Evolutionary conservation across 2,888 invertebrate genomes (phyloP).

Genomic region (Zootermopsis nevadensis): DNA sequence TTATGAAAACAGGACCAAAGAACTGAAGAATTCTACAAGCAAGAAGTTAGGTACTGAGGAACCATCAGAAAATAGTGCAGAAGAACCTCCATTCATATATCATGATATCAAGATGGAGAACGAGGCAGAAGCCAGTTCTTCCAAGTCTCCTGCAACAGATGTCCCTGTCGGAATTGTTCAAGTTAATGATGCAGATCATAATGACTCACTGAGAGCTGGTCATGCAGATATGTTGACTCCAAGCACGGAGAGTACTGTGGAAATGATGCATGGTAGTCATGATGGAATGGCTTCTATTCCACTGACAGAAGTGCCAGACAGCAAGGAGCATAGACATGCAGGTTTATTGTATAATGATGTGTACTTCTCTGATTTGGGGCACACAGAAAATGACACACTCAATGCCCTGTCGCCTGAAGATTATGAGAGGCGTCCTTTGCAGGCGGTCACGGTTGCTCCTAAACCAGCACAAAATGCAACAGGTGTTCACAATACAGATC

Average conservation of each 20-base stretch:
- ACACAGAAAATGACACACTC: constrained; percentile 30
- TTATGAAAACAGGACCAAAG: neutral
- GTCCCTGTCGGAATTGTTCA: neutral
- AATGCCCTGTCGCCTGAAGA: constrained; percentile 51
- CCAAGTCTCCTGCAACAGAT: neutral
- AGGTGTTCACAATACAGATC: constrained; percentile 45
- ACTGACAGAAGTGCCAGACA: neutral
- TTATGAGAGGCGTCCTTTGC: constrained; percentile 35
- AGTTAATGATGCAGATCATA: neutral
- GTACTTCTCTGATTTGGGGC: constrained; percentile 5
- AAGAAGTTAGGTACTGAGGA: neutral
- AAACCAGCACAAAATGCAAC: constrained; percentile 55
- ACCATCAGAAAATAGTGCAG: constrained; percentile 6
- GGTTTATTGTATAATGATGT: neutral
- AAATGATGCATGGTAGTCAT: neutral
- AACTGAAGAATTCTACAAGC: neutral
- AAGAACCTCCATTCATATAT: neutral
- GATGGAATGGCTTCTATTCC: neutral
- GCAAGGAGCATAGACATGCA: neutral
- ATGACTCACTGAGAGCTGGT: neutral
- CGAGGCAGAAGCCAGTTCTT: neutral
- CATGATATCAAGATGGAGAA: neutral
- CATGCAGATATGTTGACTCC: neutral
- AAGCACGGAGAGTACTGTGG: neutral
- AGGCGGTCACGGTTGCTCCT: neutral